phyloP scores from a whole-genome alignment of 2,888 invertebrate species.

The Spicauda simplicius region DNA sequence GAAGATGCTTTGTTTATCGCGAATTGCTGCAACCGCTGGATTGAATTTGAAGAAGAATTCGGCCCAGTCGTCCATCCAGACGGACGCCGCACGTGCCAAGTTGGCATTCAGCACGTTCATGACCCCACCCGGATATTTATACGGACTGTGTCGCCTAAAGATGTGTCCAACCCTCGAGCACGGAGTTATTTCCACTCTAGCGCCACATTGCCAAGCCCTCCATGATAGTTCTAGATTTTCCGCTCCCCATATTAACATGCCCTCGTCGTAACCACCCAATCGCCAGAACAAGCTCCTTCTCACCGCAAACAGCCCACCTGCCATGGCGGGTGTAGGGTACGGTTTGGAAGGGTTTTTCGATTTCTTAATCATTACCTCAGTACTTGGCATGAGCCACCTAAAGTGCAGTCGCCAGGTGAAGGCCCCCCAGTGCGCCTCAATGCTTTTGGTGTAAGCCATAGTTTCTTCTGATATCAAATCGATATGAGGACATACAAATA shows the following conservation, averaged over 20 bases:
- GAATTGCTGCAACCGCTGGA: constrained; percentile 85
- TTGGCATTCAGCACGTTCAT: constrained; percentile 95
- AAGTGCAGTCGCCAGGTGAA: constrained; percentile 99
- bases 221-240: constrained; percentile 99
- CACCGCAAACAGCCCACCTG: constrained; percentile 97
- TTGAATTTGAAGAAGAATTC: constrained; percentile 96
- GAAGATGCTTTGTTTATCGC: constrained; percentile 86
- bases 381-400: constrained; percentile 92
- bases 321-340: constrained; percentile 95
- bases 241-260: constrained; percentile 97
- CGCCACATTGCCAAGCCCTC: constrained; percentile 98
- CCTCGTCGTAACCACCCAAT: constrained; percentile 90
- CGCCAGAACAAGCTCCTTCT: constrained; percentile 94
- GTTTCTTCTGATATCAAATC: constrained; percentile 96
- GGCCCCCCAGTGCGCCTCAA: constrained; percentile 98
- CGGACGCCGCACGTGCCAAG: constrained; percentile 95
- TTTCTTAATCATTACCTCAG: constrained; percentile 86
- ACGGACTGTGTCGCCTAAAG: constrained; percentile 96
- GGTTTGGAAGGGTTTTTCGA: constrained; percentile 87
- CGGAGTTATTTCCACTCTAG: constrained; percentile 94
- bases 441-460: constrained; percentile 96
- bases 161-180: constrained; percentile 98
- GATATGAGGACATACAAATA: constrained; percentile 79
- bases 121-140: constrained; percentile 97
- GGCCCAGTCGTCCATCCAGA: constrained; percentile 99